Evolutionary conservation across 2,113 vertebrate genomes (phyloP).

Genomic region (Neogale vison): DNA sequence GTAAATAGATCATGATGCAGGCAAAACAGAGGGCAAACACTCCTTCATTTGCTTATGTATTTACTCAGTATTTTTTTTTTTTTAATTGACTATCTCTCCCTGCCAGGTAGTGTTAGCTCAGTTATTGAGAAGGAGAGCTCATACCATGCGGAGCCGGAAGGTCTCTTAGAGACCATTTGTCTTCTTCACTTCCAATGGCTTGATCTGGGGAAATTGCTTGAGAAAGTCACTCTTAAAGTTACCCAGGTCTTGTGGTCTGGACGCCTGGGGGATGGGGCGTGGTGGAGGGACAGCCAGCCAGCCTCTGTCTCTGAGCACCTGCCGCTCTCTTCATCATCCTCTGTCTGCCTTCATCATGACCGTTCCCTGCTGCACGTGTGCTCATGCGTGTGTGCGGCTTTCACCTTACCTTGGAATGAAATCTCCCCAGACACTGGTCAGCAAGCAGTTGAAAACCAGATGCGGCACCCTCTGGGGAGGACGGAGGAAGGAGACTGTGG

Average conservation of each 20-base stretch:
- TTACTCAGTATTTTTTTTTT: not conserved
- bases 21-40: rapidly evolving
- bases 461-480: not conserved
- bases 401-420: not conserved
- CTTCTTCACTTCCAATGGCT: not conserved
- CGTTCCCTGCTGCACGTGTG: not conserved
- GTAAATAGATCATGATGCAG: not conserved
- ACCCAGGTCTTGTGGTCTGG: rapidly evolving
- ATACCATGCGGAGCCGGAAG: rapidly evolving
- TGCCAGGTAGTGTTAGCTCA: not conserved
- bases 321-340: not conserved
- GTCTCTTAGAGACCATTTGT: not conserved
- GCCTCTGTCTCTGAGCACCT: not conserved
- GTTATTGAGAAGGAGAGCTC: not conserved
- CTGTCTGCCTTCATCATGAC: not conserved
- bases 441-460: not conserved
- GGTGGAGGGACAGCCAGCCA: not conserved
- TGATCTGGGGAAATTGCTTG: not conserved
- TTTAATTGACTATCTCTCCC: not conserved
- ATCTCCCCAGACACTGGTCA: not conserved
- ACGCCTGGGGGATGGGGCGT: too few species aligned
- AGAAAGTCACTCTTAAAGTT: not conserved
- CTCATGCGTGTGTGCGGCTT: not conserved
- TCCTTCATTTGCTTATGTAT: not conserved
- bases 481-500: not conserved